These are phyloP conservation scores for Rotaria sp. DNA, from an alignment of 2,888 invertebrate genomes.

Conservation along the genomic window DNA sequence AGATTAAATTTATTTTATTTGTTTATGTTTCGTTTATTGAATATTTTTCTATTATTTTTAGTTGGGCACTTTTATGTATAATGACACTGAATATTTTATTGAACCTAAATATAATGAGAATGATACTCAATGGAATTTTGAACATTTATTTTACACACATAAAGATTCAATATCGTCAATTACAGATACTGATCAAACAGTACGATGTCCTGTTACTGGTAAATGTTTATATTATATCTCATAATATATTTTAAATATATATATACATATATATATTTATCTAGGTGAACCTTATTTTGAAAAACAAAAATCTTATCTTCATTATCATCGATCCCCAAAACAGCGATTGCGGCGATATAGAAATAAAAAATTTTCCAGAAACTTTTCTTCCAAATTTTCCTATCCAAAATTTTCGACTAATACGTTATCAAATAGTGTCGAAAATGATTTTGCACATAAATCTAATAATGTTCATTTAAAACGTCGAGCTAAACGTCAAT, in stretches of 20 bases:
- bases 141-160: conserved; percentile 25
- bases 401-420: background rate
- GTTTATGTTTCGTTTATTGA: no score
- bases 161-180: background rate
- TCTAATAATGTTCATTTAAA: background rate
- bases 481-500: conserved; percentile 9
- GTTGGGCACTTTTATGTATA: background rate
- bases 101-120: background rate
- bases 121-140: conserved; percentile 11
- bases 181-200: background rate
- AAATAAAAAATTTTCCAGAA: background rate
- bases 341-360: background rate
- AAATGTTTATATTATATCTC: background rate
- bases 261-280: background rate
- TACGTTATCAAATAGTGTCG: background rate
- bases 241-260: background rate
- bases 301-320: background rate
- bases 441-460: background rate
- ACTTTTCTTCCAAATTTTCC: background rate
- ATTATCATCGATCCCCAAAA: background rate
- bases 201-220: conserved; percentile 13
- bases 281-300: conserved; percentile 10
- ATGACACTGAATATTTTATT: conserved; percentile 20
- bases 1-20: no score
- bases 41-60: background rate